These are phyloP conservation scores for Callithrix jacchus DNA, from an alignment of 2,113 vertebrate genomes.

Conservation along the genomic window DNA sequence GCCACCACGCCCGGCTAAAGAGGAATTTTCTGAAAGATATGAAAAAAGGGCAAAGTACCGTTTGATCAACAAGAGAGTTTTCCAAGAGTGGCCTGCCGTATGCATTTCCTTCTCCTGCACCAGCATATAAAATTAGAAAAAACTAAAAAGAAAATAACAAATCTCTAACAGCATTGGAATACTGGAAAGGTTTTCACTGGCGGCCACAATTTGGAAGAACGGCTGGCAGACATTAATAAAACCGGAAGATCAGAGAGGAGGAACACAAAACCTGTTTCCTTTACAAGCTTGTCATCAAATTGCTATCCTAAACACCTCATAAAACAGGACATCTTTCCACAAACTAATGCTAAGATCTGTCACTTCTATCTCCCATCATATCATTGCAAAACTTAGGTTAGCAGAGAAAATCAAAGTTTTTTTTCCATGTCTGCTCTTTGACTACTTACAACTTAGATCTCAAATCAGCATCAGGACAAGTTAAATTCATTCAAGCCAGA, in stretches of 20 bases:
- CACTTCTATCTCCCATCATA: not conserved
- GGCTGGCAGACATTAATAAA: not conserved
- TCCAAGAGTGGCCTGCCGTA: not conserved
- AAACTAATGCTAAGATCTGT: constrained; percentile 3
- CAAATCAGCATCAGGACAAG: constrained; percentile 11
- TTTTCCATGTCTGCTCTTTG: not conserved
- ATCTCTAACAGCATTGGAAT: not conserved
- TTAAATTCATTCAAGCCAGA: constrained; percentile 39
- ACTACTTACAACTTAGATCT: constrained; percentile 24
- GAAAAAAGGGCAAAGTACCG: constrained; percentile 17
- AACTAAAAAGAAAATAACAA: constrained; percentile 4
- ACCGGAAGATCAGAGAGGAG: not conserved
- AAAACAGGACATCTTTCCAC: not conserved
- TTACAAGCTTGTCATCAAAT: not conserved
- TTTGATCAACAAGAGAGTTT: constrained; percentile 30
- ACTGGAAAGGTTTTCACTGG: constrained; percentile 14
- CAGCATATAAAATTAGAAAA: not conserved
- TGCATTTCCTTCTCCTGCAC: not conserved
- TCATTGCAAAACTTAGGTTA: constrained; percentile 10
- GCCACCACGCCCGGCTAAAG: too few species aligned
- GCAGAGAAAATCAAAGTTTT: not conserved
- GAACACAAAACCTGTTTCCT: constrained; percentile 22
- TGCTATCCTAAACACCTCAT: not conserved
- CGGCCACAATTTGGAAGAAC: not conserved
- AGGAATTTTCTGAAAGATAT: constrained; percentile 35